Percentiles rank a stretch among this genome's conserved stretches.
These are phyloP conservation scores for Tetranychus cinnabarinus DNA, from an alignment of 1,140 invertebrate genomes.

Conservation along the genomic window DNA sequence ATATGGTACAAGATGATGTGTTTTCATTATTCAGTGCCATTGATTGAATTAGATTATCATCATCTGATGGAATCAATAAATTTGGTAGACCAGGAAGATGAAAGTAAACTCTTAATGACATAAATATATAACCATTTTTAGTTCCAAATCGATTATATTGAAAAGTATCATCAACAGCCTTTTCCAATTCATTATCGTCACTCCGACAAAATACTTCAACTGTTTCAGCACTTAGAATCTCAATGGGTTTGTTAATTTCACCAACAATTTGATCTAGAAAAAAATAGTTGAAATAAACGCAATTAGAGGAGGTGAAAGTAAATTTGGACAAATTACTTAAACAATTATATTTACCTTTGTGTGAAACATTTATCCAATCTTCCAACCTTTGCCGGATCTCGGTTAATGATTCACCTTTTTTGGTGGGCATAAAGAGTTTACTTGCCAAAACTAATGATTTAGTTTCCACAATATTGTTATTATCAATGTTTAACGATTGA, in stretches of 20 bases:
- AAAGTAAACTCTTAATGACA: slow-evolving; percentile 6
- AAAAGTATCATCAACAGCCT: slow-evolving; percentile 5
- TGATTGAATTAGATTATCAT: no score
- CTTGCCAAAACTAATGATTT: neutral
- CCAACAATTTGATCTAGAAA: neutral
- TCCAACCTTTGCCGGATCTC: slow-evolving; percentile 3
- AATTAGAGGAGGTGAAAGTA: neutral
- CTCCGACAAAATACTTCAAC: slow-evolving; percentile 6
- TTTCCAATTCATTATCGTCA: slow-evolving; percentile 1
- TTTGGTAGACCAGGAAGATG: neutral
- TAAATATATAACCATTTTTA: slow-evolving; percentile 9
- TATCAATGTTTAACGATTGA: neutral
- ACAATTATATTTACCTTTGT: slow-evolving; percentile 2
- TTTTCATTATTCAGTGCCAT: no score
- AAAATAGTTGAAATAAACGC: no score
- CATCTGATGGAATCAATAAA: no score
- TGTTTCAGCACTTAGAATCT: slow-evolving; percentile 7
- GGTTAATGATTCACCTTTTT: slow-evolving; percentile 4
- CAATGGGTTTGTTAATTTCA: neutral
- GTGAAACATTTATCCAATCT: slow-evolving; percentile 3
- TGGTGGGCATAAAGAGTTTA: slow-evolving; percentile 4
- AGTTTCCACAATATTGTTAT: neutral
- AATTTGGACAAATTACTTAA: neutral
- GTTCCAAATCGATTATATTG: slow-evolving; percentile 9
- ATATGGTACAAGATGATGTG: no score